phyloP scores from a whole-genome alignment of 2,888 invertebrate species.

The Sesia apiformis region DNA sequence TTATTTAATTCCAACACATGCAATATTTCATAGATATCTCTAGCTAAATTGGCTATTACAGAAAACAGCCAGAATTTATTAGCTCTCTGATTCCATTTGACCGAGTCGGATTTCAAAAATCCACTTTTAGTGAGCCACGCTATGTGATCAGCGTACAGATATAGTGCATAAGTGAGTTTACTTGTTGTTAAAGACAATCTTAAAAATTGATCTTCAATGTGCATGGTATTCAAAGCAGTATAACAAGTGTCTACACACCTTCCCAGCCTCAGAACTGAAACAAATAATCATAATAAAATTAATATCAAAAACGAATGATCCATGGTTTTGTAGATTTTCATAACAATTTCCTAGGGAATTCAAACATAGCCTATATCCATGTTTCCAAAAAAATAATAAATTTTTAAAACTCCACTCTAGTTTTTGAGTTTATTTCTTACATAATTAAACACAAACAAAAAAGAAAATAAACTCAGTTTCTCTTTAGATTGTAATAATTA shows the following conservation, averaged over 20 bases:
- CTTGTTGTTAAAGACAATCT: constrained; percentile 84
- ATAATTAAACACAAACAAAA: too few species aligned
- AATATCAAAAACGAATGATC: neutral
- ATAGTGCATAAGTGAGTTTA: constrained; percentile 85
- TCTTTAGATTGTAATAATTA: too few species aligned
- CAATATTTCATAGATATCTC: constrained; percentile 90
- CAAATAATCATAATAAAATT: constrained; percentile 2
- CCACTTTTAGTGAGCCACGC: constrained; percentile 89
- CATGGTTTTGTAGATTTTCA: too few species aligned
- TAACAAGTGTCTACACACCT: constrained; percentile 88
- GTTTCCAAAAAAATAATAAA: neutral
- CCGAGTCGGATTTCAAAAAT: constrained; percentile 78
- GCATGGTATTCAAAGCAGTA: constrained; percentile 80
- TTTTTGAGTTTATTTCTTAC: too few species aligned
- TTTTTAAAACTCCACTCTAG: neutral
- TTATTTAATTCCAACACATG: constrained; percentile 73
- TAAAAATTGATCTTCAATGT: constrained; percentile 81
- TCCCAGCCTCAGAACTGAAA: constrained; percentile 89
- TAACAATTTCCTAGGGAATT: too few species aligned
- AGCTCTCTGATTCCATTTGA: constrained; percentile 82
- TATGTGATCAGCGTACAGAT: constrained; percentile 88
- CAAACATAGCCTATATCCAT: neutral
- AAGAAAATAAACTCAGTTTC: too few species aligned
- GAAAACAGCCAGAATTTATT: constrained; percentile 91
- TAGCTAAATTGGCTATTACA: constrained; percentile 83